Evolutionary conservation across 2,888 invertebrate species (phyloP).

Genomic region (Pristionchus fissidentatus): DNA sequence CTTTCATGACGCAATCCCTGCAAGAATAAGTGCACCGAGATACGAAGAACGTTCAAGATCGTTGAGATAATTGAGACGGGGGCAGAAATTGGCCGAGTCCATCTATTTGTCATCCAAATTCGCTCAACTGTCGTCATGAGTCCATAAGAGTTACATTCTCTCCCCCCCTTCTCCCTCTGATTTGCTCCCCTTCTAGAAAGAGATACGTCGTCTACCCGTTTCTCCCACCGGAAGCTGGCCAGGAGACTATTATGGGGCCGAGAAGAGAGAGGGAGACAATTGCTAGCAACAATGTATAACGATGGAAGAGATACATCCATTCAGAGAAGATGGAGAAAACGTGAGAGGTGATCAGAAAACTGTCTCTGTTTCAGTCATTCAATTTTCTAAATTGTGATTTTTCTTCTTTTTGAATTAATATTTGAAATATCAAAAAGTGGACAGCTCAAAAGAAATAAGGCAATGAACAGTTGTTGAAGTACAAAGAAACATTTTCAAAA

Average conservation of each 20-base stretch:
- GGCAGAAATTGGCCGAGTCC: too few relatives aligned
- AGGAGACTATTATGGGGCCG: slow-evolving; percentile 30
- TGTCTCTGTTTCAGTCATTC: not conserved
- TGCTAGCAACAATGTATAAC: slow-evolving; percentile 43
- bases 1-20: too few relatives aligned
- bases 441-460: not conserved
- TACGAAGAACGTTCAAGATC: too few relatives aligned
- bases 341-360: not conserved
- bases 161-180: not conserved
- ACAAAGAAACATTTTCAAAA: too few relatives aligned
- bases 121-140: slow-evolving; percentile 14
- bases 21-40: too few relatives aligned
- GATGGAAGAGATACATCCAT: not conserved
- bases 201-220: slow-evolving; percentile 36
- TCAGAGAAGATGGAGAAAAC: not conserved
- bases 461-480: not conserved
- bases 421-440: not conserved
- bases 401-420: too few relatives aligned
- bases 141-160: slow-evolving; percentile 6
- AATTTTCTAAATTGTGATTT: too few relatives aligned
- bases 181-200: slow-evolving; percentile 13
- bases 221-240: slow-evolving; percentile 31
- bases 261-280: too few relatives aligned
- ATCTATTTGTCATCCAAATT: not conserved
- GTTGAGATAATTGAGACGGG: too few relatives aligned